phyloP scores from a whole-genome alignment of 2,888 invertebrate species.

The Cryptosula pallasiana region DNA sequence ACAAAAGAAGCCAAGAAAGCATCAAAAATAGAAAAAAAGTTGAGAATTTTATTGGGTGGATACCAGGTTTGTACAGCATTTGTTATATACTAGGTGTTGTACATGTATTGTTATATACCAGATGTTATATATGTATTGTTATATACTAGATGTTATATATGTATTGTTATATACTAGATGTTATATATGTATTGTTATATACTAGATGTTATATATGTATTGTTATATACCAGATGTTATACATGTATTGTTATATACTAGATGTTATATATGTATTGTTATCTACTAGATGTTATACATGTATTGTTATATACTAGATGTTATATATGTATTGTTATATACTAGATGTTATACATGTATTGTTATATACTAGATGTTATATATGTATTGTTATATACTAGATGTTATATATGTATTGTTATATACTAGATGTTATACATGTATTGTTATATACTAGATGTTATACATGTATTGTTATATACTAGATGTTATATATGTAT shows the following conservation, averaged over 20 bases:
- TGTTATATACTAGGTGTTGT: neutral
- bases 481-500: too few relatives aligned
- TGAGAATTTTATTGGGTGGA: conserved; percentile 88
- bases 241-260: neutral
- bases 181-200: neutral
- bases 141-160: neutral
- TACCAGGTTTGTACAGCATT: conserved; percentile 62
- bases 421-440: too few relatives aligned
- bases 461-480: too few relatives aligned
- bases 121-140: neutral
- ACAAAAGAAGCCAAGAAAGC: conserved; percentile 92
- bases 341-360: too few relatives aligned
- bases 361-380: too few relatives aligned
- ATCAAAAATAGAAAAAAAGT: conserved; percentile 94
- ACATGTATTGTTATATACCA: neutral
- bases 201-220: neutral
- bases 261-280: neutral
- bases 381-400: too few relatives aligned
- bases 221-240: neutral
- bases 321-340: neutral
- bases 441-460: too few relatives aligned
- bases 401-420: too few relatives aligned
- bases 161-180: neutral
- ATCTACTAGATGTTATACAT: neutral
- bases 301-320: neutral